Percentiles rank a stretch among this genome's conserved stretches.
Conservation (phyloP, 2,888 invertebrate genomes). For the Syritta pipiens region DNA sequence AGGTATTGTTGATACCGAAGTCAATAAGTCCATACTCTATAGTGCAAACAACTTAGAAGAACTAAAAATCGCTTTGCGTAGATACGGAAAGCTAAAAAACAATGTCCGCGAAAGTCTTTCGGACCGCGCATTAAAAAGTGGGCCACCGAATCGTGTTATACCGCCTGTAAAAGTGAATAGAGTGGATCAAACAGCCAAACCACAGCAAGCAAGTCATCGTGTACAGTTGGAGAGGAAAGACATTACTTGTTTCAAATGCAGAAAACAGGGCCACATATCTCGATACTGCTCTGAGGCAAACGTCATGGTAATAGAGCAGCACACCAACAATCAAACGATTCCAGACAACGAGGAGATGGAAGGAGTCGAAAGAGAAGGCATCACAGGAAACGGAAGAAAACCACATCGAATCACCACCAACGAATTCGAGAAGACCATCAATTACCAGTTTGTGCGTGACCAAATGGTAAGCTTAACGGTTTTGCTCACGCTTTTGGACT, state of each 20-base stretch:
- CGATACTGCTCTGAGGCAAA: slow-evolving; percentile 3
- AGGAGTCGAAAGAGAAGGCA: too few species aligned
- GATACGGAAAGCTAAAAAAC: not conserved
- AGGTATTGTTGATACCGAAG: not conserved
- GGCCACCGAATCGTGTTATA: not conserved
- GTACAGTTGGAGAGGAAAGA: not conserved
- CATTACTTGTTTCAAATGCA: slow-evolving; percentile 30
- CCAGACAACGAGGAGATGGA: too few species aligned
- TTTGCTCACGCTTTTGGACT: slow-evolving; percentile 22
- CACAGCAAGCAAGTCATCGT: not conserved
- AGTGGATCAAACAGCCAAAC: not conserved
- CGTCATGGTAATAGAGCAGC: not conserved
- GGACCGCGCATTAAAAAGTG: not conserved
- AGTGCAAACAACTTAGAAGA: slow-evolving; percentile 9
- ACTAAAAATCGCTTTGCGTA: slow-evolving; percentile 9
- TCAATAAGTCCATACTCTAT: not conserved
- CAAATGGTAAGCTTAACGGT: not conserved
- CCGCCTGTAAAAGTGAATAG: not conserved
- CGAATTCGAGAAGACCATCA: slow-evolving; percentile 8
- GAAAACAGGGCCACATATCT: slow-evolving; percentile 24
- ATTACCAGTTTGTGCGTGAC: not conserved
- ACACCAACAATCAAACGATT: not conserved
- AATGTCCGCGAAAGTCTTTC: not conserved
- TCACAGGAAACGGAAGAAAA: not conserved
- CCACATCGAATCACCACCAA: too few species aligned